Conservation (phyloP, 2,888 invertebrate genomes). For the Pristionchus arcanus region DNA sequence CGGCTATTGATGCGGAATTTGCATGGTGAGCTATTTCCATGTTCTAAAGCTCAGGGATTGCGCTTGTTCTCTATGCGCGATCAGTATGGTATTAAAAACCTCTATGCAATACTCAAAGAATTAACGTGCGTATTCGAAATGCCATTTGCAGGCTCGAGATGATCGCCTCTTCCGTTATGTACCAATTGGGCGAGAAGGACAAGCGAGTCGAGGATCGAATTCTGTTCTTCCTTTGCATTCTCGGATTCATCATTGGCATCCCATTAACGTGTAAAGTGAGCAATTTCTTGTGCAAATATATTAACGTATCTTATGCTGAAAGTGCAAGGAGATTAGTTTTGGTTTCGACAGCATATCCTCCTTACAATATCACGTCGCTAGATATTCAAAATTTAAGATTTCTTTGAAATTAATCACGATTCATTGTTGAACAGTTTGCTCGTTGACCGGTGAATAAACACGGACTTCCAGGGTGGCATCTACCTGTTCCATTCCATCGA, state of each 20-base stretch:
- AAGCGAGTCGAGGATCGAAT: conserved; percentile 73
- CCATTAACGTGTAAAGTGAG: conserved; percentile 74
- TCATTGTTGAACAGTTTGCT: too few relatives aligned
- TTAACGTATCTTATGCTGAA: too few relatives aligned
- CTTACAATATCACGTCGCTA: too few relatives aligned
- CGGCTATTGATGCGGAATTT: conserved; percentile 70
- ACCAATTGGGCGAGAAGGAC: conserved; percentile 72
- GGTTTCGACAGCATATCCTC: too few relatives aligned
- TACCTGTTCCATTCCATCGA: conserved; percentile 78
- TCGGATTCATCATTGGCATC: conserved; percentile 74
- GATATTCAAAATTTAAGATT: too few relatives aligned
- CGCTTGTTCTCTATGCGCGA: too few relatives aligned
- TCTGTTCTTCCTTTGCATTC: conserved; percentile 69
- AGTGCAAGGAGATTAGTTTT: too few relatives aligned
- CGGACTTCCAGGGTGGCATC: conserved; percentile 71
- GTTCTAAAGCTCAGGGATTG: too few relatives aligned
- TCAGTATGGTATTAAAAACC: too few relatives aligned
- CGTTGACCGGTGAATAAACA: too few relatives aligned
- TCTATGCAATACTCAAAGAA: neutral
- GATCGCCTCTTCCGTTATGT: conserved; percentile 76
- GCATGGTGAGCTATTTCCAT: conserved; percentile 66
- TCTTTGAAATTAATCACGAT: too few relatives aligned
- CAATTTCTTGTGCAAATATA: too few relatives aligned
- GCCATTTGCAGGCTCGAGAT: conserved; percentile 75
- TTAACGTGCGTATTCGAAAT: neutral